Conservation (phyloP, 2,113 vertebrate genomes). For the Chamaea fasciata region DNA sequence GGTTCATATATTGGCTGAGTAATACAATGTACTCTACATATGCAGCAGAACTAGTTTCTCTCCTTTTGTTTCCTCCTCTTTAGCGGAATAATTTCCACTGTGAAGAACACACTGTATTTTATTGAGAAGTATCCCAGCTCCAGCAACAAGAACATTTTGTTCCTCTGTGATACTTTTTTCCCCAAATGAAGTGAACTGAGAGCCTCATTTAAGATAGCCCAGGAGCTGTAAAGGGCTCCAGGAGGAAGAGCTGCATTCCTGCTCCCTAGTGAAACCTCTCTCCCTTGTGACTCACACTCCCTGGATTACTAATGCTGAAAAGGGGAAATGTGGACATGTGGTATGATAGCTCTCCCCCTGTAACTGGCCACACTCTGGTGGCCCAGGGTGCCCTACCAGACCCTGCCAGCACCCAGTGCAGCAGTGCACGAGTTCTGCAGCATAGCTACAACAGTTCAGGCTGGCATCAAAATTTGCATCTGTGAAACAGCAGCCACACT, state of each 20-base stretch:
- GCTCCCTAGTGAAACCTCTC: not conserved
- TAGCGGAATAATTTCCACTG: slow-evolving; percentile 5
- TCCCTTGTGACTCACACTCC: rapidly evolving
- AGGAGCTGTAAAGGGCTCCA: not conserved
- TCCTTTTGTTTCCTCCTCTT: not conserved
- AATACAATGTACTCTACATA: not conserved
- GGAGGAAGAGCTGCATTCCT: not conserved
- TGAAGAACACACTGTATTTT: not conserved
- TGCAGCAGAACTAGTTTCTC: slow-evolving; percentile 12
- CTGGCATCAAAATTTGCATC: not conserved
- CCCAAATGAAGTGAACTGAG: not conserved
- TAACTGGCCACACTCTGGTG: not conserved
- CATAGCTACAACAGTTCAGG: not conserved
- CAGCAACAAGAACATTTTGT: not conserved
- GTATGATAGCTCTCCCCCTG: not conserved
- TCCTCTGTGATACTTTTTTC: not conserved
- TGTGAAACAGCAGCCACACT: not conserved
- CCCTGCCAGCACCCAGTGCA: not conserved
- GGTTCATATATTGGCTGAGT: slow-evolving; percentile 2
- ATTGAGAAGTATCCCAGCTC: not conserved
- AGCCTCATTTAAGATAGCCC: not conserved
- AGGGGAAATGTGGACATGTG: not conserved
- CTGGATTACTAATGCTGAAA: not conserved
- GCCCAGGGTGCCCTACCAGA: not conserved
- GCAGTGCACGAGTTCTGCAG: not conserved